Evolutionary conservation across 2,113 vertebrate genomes (phyloP), one percentile per base, ranked within the genome.

Genomic region (Leptobrachium leishanense): DNA sequence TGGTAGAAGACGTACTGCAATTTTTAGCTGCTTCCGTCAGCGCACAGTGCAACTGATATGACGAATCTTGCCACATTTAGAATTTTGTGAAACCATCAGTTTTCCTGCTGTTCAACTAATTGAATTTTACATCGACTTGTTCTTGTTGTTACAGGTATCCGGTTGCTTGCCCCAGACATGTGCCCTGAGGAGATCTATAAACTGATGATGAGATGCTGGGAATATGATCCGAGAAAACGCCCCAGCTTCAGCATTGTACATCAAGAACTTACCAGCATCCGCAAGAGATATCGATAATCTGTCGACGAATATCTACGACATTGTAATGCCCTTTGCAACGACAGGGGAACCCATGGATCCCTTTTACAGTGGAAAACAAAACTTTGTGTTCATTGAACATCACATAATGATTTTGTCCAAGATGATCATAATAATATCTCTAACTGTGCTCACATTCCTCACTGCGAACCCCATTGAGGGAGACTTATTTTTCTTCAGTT

Each of bases 141-240:
- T 20, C 43, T 43, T 5, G 39, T 44, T 67, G 55, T 85, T 83
- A 12, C 84, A 98, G 98, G 97, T 0, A 85, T 93, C 76, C 94
- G 95, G 2, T 92, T 98, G 91, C 88, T 91, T 0, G 83, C 89
- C 74, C 98, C 98, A 0, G 88, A 88, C 0, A 85, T 85, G 74
- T 99, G 97, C 74, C 96, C 97, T 0, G 84, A 90, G 0, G 96
- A 96, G 1, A 88, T 96, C 67, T 95, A 95, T 84, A 85, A 82
- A 62, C 90, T 98, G 68, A 98, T 99, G 96, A 88, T 82, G 83
- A 91, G 85, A 44, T 98, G 98, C 89, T 99, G 98, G 98, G 91
- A 95, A 82, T 95, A 96, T 0, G 92, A 98, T 0, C 90, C 96
- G 0, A 77, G 9, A 77, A 91, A 92, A 42, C 90, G 97, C 11